phyloP scores from a whole-genome alignment of 2,113 vertebrate genomes.

The Mastomys coucha region DNA sequence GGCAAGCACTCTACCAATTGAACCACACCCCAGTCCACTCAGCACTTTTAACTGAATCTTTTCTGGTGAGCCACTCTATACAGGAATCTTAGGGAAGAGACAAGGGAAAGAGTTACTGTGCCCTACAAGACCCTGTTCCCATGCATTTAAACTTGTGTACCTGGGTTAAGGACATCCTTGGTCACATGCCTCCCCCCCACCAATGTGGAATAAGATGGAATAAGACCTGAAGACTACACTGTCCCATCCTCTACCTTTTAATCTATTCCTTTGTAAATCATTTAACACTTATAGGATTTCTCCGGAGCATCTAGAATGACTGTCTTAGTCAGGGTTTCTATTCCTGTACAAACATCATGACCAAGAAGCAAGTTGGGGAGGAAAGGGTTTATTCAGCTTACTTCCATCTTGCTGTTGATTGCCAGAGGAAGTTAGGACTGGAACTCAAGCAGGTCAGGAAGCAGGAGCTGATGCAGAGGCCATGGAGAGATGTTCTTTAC shows the following conservation, averaged over 20 bases:
- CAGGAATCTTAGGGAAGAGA: not conserved
- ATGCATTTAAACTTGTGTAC: not conserved
- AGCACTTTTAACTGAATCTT: not conserved
- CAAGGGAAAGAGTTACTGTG: not conserved
- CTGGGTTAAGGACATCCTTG: not conserved
- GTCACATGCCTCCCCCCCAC: not conserved
- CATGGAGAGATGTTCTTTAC: too few species aligned
- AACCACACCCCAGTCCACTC: not conserved
- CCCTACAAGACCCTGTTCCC: not conserved
- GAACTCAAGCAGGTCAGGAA: too few species aligned
- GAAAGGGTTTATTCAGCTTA: too few species aligned
- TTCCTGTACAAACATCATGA: too few species aligned
- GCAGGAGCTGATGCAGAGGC: too few species aligned
- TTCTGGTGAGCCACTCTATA: not conserved
- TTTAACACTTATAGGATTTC: constrained; percentile 15
- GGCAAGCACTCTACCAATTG: not conserved
- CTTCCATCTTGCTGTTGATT: too few species aligned
- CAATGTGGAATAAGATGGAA: not conserved
- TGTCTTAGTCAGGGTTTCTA: too few species aligned
- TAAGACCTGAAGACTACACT: not conserved
- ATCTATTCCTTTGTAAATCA: not conserved
- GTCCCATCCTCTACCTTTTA: not conserved
- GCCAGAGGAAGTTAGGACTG: too few species aligned
- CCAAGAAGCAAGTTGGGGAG: too few species aligned
- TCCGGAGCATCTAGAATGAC: not conserved